Conservation (phyloP, 2,888 invertebrate genomes). For the Brenthis hecate region DNA sequence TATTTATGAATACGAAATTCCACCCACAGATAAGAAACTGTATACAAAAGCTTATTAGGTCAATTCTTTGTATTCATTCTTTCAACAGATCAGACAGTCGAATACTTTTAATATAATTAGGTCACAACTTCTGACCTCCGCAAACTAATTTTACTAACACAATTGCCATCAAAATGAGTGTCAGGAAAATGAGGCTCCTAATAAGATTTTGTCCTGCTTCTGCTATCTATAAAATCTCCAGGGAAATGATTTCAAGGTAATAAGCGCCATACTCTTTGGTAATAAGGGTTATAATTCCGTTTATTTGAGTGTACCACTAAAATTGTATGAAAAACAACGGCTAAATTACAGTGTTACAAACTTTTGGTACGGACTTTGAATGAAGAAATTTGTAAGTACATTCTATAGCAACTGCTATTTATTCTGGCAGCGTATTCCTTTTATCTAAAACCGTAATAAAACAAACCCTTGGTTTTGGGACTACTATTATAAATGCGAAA, state of each 20-base stretch:
- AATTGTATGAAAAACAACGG: constrained; percentile 7
- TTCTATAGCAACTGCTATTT: too few species aligned
- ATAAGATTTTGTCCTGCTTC: constrained; percentile 5
- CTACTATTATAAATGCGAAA: too few species aligned
- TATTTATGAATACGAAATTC: too few species aligned
- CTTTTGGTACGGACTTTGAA: neutral
- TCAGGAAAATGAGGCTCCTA: constrained; percentile 11
- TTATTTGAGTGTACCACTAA: neutral
- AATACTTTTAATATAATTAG: neutral
- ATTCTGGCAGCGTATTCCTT: too few species aligned
- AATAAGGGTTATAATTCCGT: constrained; percentile 5
- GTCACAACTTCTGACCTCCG: neutral
- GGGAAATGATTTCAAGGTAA: neutral
- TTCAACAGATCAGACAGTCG: too few species aligned
- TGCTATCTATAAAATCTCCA: constrained; percentile 1
- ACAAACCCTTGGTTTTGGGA: too few species aligned
- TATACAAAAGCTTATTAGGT: too few species aligned
- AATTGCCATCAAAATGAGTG: constrained; percentile 9
- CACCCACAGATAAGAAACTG: too few species aligned
- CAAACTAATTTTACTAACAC: neutral
- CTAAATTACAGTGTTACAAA: constrained; percentile 8
- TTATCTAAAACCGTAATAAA: too few species aligned
- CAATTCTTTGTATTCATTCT: neutral
- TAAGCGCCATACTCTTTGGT: neutral
- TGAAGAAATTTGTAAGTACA: too few species aligned